Conservation (phyloP, 64 coral and sea anemone genomes). For the Montipora sp. region DNA sequence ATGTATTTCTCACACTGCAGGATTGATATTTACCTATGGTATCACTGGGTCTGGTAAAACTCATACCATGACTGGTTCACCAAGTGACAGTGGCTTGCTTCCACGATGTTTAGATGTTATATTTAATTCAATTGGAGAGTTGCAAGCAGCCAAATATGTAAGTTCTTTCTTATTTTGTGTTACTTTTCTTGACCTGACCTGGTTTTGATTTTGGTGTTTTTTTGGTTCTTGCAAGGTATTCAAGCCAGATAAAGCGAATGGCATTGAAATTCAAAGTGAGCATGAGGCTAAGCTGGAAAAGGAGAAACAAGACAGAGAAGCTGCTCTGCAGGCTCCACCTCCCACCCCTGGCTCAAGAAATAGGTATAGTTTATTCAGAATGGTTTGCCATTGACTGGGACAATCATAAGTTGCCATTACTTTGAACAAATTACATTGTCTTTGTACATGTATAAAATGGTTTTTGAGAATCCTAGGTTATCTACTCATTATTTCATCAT, state of each 20-base stretch:
- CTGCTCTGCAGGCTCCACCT: constrained; percentile 43
- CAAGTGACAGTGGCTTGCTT: constrained; percentile 90
- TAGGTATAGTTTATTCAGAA: not conserved
- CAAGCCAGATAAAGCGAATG: constrained; percentile 95
- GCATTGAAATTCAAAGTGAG: constrained; percentile 90
- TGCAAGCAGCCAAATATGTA: constrained; percentile 87
- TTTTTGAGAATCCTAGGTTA: too few species aligned
- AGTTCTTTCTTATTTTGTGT: not conserved
- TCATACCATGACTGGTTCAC: constrained; percentile 96
- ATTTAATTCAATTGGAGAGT: constrained; percentile 94
- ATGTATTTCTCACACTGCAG: constrained; percentile 22
- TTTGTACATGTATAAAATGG: not conserved
- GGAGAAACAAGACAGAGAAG: constrained; percentile 87
- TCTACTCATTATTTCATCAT: too few species aligned
- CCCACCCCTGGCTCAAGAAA: constrained; percentile 63
- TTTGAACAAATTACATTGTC: not conserved
- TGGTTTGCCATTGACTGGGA: too few species aligned
- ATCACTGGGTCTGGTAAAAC: constrained; percentile 99
- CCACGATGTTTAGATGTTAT: constrained; percentile 94
- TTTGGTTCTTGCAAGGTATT: constrained; percentile 66
- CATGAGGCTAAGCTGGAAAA: constrained; percentile 86
- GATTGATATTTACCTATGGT: constrained; percentile 98
- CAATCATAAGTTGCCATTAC: too few species aligned
- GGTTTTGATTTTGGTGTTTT: not conserved
- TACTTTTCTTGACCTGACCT: too few species aligned